Percentiles rank a stretch among this genome's conserved stretches.
Evolutionary conservation across 1,140 invertebrate genomes (phyloP).

Genomic region (Drosophila cardini): DNA sequence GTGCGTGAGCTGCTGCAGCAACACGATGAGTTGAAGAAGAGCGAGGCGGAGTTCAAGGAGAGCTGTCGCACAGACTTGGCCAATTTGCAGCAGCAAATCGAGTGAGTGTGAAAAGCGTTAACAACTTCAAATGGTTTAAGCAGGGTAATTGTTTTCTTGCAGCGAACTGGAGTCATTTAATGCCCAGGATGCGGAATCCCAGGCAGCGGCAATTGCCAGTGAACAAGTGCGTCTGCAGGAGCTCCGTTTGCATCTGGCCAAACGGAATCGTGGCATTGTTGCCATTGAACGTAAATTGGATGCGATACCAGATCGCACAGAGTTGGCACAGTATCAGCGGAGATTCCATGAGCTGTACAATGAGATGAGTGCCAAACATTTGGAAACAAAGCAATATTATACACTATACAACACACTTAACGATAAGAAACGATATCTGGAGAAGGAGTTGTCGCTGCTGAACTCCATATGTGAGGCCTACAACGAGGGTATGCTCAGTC

Average conservation of each 20-base stretch:
- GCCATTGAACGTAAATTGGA: conserved; percentile 92
- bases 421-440: conserved; percentile 95
- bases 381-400: conserved; percentile 98
- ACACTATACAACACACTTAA: conserved; percentile 98
- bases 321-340: conserved; percentile 97
- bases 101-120: conserved; percentile 78
- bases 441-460: conserved; percentile 95
- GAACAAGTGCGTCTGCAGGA: conserved; percentile 85
- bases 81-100: conserved; percentile 86
- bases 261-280: conserved; percentile 93
- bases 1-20: conserved; percentile 88
- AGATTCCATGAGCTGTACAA: conserved; percentile 98
- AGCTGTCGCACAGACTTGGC: conserved; percentile 89
- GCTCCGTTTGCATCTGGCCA: conserved; percentile 89
- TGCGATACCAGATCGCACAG: conserved; percentile 95
- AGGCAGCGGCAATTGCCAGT: conserved; percentile 86
- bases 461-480: conserved; percentile 98
- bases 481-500: conserved; percentile 90
- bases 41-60: conserved; percentile 91
- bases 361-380: conserved; percentile 97
- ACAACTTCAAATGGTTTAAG: neutral
- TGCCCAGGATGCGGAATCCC: conserved; percentile 85
- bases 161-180: conserved; percentile 86
- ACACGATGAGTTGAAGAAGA: conserved; percentile 90
- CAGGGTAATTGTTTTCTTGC: conserved; percentile 3